phyloP scores from a whole-genome alignment of 2,888 invertebrate species.

The Orthosia gothica region DNA sequence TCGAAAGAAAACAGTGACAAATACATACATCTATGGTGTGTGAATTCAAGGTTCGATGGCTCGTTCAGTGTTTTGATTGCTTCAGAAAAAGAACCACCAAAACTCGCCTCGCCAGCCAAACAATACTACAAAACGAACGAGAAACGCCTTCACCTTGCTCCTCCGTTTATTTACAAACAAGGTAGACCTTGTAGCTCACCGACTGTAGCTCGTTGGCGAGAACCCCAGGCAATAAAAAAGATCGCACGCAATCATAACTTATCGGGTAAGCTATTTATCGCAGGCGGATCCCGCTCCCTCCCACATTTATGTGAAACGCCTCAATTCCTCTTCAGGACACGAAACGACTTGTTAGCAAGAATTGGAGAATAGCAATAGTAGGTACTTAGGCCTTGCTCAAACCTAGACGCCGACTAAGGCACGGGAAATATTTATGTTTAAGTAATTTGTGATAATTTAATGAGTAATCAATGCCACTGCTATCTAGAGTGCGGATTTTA shows the following conservation, averaged over 20 bases:
- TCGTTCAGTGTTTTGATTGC: neutral
- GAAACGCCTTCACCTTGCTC: slow-evolving; percentile 38
- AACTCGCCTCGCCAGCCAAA: neutral
- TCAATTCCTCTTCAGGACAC: slow-evolving; percentile 81
- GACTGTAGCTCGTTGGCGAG: slow-evolving; percentile 38
- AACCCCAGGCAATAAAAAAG: slow-evolving; percentile 83
- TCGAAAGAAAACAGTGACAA: neutral
- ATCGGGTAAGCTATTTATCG: slow-evolving; percentile 84
- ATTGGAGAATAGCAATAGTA: slow-evolving; percentile 60
- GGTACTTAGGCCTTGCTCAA: neutral
- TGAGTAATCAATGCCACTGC: neutral
- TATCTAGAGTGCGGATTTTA: neutral
- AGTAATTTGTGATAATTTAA: neutral
- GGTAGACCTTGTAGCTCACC: slow-evolving; percentile 61
- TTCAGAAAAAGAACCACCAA: neutral
- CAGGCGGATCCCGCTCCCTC: slow-evolving; percentile 73
- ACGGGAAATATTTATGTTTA: neutral
- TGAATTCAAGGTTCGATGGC: neutral
- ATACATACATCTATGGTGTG: neutral
- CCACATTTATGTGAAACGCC: slow-evolving; percentile 78
- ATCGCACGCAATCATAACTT: slow-evolving; percentile 89
- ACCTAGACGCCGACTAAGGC: neutral
- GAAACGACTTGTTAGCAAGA: slow-evolving; percentile 84
- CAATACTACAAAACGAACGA: slow-evolving; percentile 46
- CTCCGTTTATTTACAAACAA: slow-evolving; percentile 70